phyloP scores from a whole-genome alignment of 2,113 vertebrate species.

The Anguilla japonica region DNA sequence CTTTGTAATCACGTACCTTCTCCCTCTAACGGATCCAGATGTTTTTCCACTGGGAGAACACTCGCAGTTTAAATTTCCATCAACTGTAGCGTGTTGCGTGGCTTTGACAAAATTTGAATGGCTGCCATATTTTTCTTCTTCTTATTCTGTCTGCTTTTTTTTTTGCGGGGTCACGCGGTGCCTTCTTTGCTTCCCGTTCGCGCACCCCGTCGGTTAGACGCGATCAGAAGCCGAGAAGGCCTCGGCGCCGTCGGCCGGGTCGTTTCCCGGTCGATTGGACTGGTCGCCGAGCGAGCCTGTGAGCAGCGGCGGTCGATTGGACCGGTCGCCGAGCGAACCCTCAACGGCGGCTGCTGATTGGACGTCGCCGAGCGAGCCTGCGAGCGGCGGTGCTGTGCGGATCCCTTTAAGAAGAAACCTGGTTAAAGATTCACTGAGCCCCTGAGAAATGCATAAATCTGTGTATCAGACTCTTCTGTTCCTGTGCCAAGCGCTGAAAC shows the following conservation, averaged over 20 bases:
- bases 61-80: not conserved
- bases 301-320: too few relatives aligned
- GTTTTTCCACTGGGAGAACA: not conserved
- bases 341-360: too few relatives aligned
- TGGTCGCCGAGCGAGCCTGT: too few relatives aligned
- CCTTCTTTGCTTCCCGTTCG: slow-evolving; percentile 38
- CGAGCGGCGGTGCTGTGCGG: slow-evolving; percentile 44
- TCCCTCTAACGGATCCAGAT: slow-evolving; percentile 18
- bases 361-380: too few relatives aligned
- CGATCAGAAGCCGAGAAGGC: too few relatives aligned
- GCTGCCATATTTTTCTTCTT: not conserved
- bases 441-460: slow-evolving; percentile 64
- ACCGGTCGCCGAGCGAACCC: too few relatives aligned
- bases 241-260: too few relatives aligned
- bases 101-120: slow-evolving; percentile 32
- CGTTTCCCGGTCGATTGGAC: too few relatives aligned
- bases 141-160: slow-evolving; percentile 21
- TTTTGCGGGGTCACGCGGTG: slow-evolving; percentile 45
- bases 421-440: slow-evolving; percentile 55
- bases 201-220: too few relatives aligned
- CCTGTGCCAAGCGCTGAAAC: slow-evolving; percentile 56
- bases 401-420: slow-evolving; percentile 58
- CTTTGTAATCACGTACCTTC: slow-evolving; percentile 25
- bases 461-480: slow-evolving; percentile 62
- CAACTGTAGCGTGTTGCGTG: not conserved